Base-by-base conservation (phyloP, 2,888 invertebrate genomes). In the Drosophila mulleri region DNA sequence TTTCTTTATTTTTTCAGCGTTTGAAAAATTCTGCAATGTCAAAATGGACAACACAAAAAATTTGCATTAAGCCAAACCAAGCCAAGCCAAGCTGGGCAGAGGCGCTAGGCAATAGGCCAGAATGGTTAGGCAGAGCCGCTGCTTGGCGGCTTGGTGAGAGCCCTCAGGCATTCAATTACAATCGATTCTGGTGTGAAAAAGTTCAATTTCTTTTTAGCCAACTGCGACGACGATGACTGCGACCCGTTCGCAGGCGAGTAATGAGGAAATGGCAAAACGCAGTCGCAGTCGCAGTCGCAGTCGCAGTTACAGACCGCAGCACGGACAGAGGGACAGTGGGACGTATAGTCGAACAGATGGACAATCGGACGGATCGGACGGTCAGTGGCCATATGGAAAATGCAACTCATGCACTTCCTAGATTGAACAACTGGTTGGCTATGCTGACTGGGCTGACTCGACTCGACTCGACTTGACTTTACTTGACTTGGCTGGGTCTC, bases 131-230 rank as follows among this genome's bases (percentile, higher is more conserved):
- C 71, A 64, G 64, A 69, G 80, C 65, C 82, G 82, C 71, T 77
- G 48, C 48, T 53, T 75, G 66, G 69, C 64, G 67, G 83, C 65
- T 66, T 61, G 67, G 47, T 53, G 75, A 67, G 67, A 67, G 79
- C 83, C 90, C 91, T 82, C 74, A 71, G 90, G 91, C 90, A 90
- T 90, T 91, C 90, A 90, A 91, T 90, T 90, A 91, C 88, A 89
- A 90, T 91, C 91, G 90, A 90, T 91, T 90, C 91, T 91, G 88
- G 91, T 90, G 91, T 90, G 91, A 90, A 90, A 90, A 91, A 89
- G 91, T 91, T 89, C 91, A 90, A 91, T 90, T 91, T 91, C 88
- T 88, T 88, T 84, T 71, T 58, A 64, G 76, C 75, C 67, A 75
- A 79, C 77, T 78, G 66, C 75, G 63, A 75, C 57, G 81, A n/a